Evolutionary conservation across 2,113 vertebrate species (phyloP).

Genomic region (Eleginops maclovinus): DNA sequence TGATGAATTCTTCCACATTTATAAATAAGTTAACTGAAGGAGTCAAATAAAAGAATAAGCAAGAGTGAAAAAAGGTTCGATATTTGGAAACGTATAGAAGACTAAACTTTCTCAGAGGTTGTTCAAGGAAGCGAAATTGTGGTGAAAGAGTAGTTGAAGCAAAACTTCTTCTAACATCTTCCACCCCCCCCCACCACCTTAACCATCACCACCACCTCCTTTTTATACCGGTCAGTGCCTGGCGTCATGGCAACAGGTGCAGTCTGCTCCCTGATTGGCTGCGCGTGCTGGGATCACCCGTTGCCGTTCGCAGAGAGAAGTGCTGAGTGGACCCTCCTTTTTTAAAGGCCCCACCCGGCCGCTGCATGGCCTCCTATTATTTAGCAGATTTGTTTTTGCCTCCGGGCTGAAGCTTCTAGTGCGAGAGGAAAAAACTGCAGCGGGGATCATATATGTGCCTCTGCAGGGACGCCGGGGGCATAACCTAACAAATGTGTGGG

Average conservation of each 20-base stretch:
- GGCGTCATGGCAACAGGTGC: constrained; percentile 71
- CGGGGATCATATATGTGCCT: constrained; percentile 81
- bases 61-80: too few species aligned
- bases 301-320: constrained; percentile 75
- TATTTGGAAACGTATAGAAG: too few species aligned
- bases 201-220: not conserved
- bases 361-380: constrained; percentile 80
- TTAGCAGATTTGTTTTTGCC: constrained; percentile 77
- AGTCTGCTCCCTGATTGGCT: constrained; percentile 70
- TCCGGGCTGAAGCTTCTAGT: constrained; percentile 84
- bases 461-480: constrained; percentile 77
- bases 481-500: constrained; percentile 87
- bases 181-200: too few species aligned
- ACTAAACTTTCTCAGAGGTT: not conserved
- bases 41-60: too few species aligned
- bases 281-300: constrained; percentile 37
- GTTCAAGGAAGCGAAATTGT: not conserved
- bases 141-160: not conserved
- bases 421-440: constrained; percentile 65
- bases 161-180: constrained; percentile 23
- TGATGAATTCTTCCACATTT: too few species aligned
- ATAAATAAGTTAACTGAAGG: too few species aligned
- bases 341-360: constrained; percentile 42
- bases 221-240: constrained; percentile 28
- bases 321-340: constrained; percentile 85